These are phyloP conservation scores for Monodelphis domestica DNA, from an alignment of 2,797 vertebrate genomes.

Conservation along the genomic window DNA sequence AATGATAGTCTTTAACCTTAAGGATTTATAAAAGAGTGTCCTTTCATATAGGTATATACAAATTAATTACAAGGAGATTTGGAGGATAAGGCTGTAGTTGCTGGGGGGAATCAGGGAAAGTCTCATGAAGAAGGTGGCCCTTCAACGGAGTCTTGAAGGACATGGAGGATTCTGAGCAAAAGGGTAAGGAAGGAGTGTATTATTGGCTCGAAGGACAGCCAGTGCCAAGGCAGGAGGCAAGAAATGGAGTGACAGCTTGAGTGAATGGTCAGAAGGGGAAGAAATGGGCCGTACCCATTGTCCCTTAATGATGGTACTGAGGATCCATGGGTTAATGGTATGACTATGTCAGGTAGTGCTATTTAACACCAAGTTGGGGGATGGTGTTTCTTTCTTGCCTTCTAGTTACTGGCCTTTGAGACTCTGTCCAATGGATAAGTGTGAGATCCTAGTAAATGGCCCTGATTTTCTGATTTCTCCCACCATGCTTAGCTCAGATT, in stretches of 20 bases:
- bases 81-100: background rate
- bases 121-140: background rate
- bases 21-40: background rate
- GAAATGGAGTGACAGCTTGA: background rate
- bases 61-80: background rate
- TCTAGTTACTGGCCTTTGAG: background rate
- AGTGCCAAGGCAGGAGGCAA: background rate
- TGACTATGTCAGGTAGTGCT: background rate
- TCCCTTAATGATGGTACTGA: background rate
- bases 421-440: background rate
- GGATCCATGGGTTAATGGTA: background rate
- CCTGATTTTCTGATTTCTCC: background rate
- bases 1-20: background rate
- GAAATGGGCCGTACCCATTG: background rate
- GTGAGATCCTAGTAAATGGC: background rate
- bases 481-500: background rate
- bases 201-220: background rate
- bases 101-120: background rate
- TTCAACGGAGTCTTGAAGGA: background rate
- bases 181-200: background rate
- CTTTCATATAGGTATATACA: background rate
- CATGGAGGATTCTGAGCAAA: background rate
- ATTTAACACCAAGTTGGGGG: background rate
- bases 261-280: background rate
- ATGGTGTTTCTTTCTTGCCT: background rate